These are phyloP conservation scores for Manis javanica DNA, from an alignment of 2,797 vertebrate genomes.

Conservation along the genomic window DNA sequence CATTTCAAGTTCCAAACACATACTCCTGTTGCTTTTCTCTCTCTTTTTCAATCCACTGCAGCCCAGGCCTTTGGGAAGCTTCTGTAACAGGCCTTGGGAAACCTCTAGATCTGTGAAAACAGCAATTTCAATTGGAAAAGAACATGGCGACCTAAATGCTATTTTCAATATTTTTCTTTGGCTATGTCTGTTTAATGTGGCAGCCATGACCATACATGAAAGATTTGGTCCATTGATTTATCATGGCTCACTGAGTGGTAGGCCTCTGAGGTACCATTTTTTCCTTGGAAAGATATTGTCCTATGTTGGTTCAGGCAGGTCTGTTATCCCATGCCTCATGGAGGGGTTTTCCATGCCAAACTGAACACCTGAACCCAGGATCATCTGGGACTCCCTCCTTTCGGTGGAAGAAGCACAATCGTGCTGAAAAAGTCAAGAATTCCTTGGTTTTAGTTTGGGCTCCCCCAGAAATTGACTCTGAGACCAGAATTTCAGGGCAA, in stretches of 20 bases:
- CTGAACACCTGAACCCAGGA: not conserved
- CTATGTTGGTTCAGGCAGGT: not conserved
- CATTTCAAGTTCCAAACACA: not conserved
- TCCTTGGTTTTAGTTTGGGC: not conserved
- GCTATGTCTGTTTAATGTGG: not conserved
- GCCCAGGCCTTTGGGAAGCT: not conserved
- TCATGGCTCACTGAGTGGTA: not conserved
- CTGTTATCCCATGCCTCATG: not conserved
- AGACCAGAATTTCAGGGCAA: constrained; percentile 15
- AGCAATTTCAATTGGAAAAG: constrained; percentile 42
- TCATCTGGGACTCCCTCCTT: not conserved
- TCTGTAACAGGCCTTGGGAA: constrained; percentile 23
- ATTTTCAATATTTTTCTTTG: constrained; percentile 40
- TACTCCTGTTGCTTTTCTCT: not conserved
- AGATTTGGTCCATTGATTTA: not conserved
- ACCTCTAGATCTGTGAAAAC: constrained; percentile 33
- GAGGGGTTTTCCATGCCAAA: not conserved
- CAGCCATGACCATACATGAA: not conserved
- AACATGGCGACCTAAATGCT: constrained; percentile 10
- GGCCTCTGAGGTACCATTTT: not conserved
- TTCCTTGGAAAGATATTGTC: not conserved
- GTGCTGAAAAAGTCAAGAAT: not conserved
- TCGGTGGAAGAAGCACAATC: not conserved
- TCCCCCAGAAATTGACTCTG: not conserved
- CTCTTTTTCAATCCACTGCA: constrained; percentile 23